phyloP scores from a whole-genome alignment of 1,140 invertebrate species.

The Coptotermes formosanus region DNA sequence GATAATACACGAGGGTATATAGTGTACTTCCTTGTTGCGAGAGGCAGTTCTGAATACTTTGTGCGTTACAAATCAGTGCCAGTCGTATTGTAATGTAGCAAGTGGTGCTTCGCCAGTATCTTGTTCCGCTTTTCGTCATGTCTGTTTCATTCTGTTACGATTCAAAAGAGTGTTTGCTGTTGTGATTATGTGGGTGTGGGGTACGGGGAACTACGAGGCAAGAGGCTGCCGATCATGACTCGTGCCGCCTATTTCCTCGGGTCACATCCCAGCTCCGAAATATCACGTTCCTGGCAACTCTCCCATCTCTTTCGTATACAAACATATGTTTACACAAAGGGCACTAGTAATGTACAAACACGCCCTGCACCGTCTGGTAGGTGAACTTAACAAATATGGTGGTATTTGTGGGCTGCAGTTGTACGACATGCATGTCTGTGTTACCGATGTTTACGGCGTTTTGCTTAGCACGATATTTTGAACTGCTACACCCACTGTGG shows the following conservation, averaged over 20 bases:
- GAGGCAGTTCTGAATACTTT: too few relatives aligned
- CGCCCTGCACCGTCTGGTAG: not conserved
- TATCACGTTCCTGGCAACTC: not conserved
- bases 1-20: too few relatives aligned
- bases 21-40: too few relatives aligned
- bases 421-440: too few relatives aligned
- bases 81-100: too few relatives aligned
- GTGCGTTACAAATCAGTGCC: too few relatives aligned
- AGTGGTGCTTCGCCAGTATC: too few relatives aligned
- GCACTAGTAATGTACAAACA: not conserved
- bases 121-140: not conserved
- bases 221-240: not conserved
- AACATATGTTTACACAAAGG: not conserved
- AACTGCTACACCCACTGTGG: too few relatives aligned
- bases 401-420: too few relatives aligned
- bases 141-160: not conserved
- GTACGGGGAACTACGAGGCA: not conserved
- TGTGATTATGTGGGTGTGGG: not conserved
- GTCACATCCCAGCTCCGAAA: not conserved
- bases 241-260: not conserved
- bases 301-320: not conserved
- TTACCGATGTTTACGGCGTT: too few relatives aligned
- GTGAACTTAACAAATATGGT: not conserved
- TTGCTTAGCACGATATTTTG: too few relatives aligned
- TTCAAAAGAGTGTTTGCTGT: not conserved